Conservation (phyloP, 2,888 invertebrate species). For the Fragum sueziense region DNA sequence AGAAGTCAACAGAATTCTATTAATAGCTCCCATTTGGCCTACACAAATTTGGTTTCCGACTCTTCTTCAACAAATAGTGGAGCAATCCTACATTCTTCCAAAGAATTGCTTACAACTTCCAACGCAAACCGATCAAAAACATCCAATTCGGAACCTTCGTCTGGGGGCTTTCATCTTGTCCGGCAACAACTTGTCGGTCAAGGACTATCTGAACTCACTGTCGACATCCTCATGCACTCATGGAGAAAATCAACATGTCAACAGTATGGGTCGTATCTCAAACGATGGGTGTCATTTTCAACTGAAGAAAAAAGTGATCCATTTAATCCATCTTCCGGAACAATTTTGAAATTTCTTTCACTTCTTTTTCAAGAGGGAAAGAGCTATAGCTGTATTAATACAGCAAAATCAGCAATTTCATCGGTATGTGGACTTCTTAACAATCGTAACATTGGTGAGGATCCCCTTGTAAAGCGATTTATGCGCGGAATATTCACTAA, state of each 20-base stretch:
- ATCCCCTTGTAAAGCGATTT: not conserved
- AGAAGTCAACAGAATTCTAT: conserved; percentile 2
- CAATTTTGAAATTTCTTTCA: conserved; percentile 9
- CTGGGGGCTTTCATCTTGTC: conserved; percentile 11
- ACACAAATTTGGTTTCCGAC: conserved; percentile 16
- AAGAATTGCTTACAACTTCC: conserved; percentile 12
- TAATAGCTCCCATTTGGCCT: conserved; percentile 6
- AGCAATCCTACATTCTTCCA: conserved; percentile 10
- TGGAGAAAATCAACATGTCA: conserved; percentile 3
- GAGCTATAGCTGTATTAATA: too few relatives aligned
- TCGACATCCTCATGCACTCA: conserved; percentile 1
- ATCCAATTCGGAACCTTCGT: conserved; percentile 18
- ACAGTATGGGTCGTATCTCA: conserved; percentile 12
- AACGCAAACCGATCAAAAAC: not conserved
- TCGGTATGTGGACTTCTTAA: not conserved
- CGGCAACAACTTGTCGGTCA: not conserved
- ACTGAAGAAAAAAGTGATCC: not conserved
- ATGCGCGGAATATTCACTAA: conserved; percentile 3
- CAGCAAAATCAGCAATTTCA: conserved; percentile 7
- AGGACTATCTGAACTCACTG: conserved; percentile 9
- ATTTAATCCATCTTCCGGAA: not conserved
- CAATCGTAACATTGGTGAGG: not conserved
- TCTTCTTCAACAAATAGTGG: conserved; percentile 10
- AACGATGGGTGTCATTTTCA: not conserved
- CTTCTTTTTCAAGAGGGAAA: not conserved